Conservation (phyloP, 2,888 invertebrate genomes). For the Hermaeophaga mercurialis region DNA sequence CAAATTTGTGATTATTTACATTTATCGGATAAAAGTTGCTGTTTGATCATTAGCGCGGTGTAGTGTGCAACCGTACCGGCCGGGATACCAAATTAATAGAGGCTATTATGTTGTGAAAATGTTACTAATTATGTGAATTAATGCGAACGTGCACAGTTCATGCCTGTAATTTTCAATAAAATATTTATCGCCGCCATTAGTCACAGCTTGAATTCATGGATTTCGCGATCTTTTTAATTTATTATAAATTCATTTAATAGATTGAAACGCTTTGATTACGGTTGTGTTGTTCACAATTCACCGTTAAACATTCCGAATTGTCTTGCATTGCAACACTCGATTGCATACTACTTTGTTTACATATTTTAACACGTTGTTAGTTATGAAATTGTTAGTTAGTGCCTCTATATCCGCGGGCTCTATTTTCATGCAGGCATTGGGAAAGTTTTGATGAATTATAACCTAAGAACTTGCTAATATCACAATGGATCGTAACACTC, state of each 20-base stretch:
- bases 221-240: slow-evolving; percentile 19
- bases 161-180: slow-evolving; percentile 27
- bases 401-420: slow-evolving; percentile 12
- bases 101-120: slow-evolving; percentile 19
- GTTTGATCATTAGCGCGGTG: background rate
- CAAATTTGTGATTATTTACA: too few species aligned
- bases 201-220: slow-evolving; percentile 30
- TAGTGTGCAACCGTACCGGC: slow-evolving; percentile 13
- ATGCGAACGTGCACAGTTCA: slow-evolving; percentile 26
- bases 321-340: slow-evolving; percentile 21
- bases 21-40: too few species aligned
- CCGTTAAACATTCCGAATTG: slow-evolving; percentile 24
- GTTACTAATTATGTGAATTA: slow-evolving; percentile 28
- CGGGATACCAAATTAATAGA: slow-evolving; percentile 16
- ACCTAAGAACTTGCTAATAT: too few species aligned
- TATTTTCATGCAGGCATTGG: slow-evolving; percentile 3
- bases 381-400: slow-evolving; percentile 15
- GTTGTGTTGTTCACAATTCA: slow-evolving; percentile 4
- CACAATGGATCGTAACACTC: too few species aligned
- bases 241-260: slow-evolving; percentile 14
- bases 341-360: slow-evolving; percentile 27
- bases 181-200: slow-evolving; percentile 27
- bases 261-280: slow-evolving; percentile 21
- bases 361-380: slow-evolving; percentile 22
- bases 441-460: background rate